phyloP scores from a whole-genome alignment of 1,140 invertebrate species.

The Drosophila bifasciata region DNA sequence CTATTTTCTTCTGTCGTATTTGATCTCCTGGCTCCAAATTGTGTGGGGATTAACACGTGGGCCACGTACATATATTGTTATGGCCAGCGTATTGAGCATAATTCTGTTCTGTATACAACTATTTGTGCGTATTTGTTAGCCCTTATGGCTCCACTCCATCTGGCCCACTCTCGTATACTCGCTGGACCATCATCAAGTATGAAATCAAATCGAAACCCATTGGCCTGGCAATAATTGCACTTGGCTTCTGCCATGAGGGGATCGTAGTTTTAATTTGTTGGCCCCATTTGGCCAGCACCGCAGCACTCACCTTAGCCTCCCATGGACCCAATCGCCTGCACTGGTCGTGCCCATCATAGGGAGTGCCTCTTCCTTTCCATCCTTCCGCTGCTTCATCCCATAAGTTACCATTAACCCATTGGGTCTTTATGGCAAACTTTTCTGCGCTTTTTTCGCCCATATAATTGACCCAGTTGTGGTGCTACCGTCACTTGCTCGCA shows the following conservation, averaged over 20 bases:
- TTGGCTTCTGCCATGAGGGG: conserved; percentile 28
- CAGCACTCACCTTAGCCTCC: conserved; percentile 5
- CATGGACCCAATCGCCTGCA: neutral
- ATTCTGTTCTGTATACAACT: too few species aligned
- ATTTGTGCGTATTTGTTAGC: too few species aligned
- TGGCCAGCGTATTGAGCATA: too few species aligned
- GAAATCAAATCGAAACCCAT: conserved; percentile 54
- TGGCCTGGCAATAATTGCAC: conserved; percentile 45
- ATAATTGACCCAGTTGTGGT: conserved; percentile 66
- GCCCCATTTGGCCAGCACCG: conserved; percentile 15
- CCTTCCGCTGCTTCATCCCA: neutral
- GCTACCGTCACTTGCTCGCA: too few species aligned
- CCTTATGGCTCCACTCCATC: too few species aligned
- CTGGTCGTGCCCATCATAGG: too few species aligned
- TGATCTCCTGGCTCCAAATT: too few species aligned
- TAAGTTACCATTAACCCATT: conserved; percentile 15
- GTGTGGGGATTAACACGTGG: too few species aligned
- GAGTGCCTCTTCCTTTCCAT: neutral
- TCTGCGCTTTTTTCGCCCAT: conserved; percentile 13
- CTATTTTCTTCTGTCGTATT: too few species aligned
- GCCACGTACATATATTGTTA: too few species aligned
- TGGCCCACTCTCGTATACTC: neutral
- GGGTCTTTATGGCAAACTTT: conserved; percentile 15
- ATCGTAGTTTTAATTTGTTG: conserved; percentile 31
- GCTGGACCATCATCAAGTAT: conserved; percentile 20